A percentile compares a stretch with the other conserved stretches of the same genome.
These are phyloP conservation scores for Lathronympha strigana DNA, from an alignment of 2,888 invertebrate species.

Conservation along the genomic window DNA sequence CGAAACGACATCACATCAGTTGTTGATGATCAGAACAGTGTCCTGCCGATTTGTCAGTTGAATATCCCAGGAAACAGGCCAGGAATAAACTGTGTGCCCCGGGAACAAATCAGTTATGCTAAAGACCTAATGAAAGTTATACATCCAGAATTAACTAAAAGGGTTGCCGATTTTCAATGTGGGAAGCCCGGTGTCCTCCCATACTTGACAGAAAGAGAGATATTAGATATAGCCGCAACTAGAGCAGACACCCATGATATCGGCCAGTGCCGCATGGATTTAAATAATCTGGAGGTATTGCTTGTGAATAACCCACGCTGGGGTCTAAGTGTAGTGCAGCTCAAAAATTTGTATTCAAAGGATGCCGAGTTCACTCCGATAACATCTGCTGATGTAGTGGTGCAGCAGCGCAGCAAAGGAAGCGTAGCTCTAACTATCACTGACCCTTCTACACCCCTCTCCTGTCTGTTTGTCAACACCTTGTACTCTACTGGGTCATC, in stretches of 20 bases:
- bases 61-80: constrained; percentile 80
- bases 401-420: constrained; percentile 78
- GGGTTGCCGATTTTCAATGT: constrained; percentile 85
- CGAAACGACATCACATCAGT: constrained; percentile 83
- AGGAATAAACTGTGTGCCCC: constrained; percentile 87
- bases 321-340: constrained; percentile 86
- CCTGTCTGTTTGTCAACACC: constrained; percentile 85
- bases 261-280: constrained; percentile 81
- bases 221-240: constrained; percentile 82
- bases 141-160: constrained; percentile 85
- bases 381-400: constrained; percentile 76
- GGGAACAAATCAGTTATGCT: constrained; percentile 85
- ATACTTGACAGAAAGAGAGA: constrained; percentile 86
- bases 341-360: constrained; percentile 67
- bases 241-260: constrained; percentile 59
- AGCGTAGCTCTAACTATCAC: constrained; percentile 83
- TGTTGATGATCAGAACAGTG: constrained; percentile 82
- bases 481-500: constrained; percentile 80
- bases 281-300: constrained; percentile 87
- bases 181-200: constrained; percentile 78
- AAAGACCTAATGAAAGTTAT: constrained; percentile 86
- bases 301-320: constrained; percentile 89
- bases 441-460: constrained; percentile 85
- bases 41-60: constrained; percentile 83
- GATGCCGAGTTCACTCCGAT: constrained; percentile 65